Conservation (phyloP, 2,888 invertebrate species). For the Drosophila anomelani region DNA sequence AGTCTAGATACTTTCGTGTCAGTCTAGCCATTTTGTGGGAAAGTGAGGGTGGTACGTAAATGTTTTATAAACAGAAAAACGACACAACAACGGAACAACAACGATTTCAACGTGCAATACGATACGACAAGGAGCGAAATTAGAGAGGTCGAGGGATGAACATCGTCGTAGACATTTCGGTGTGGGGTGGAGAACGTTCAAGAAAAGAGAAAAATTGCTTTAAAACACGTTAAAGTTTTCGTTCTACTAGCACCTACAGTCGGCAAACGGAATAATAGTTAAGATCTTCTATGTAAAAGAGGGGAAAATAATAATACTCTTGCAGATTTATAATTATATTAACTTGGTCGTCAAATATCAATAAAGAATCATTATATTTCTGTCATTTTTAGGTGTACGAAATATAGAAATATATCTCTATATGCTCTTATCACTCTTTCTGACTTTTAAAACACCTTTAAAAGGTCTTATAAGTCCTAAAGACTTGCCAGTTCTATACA, state of each 20-base stretch:
- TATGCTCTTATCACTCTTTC: background rate
- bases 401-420: background rate
- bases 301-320: constrained; percentile 1
- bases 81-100: constrained; percentile 53
- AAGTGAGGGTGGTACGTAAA: constrained; percentile 28
- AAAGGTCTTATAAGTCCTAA: background rate
- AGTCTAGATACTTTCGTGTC: constrained; percentile 87
- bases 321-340: background rate
- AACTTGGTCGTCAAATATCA: background rate
- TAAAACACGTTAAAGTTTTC: constrained; percentile 25
- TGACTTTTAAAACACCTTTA: background rate
- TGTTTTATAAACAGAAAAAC: constrained; percentile 57
- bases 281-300: background rate
- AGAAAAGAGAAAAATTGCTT: constrained; percentile 63
- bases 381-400: background rate
- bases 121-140: constrained; percentile 61
- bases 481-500: background rate
- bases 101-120: constrained; percentile 62
- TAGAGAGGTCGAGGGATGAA: constrained; percentile 53
- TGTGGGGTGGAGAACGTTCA: constrained; percentile 58
- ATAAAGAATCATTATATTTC: background rate
- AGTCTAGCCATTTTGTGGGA: constrained; percentile 62
- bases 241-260: constrained; percentile 10
- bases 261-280: constrained; percentile 1
- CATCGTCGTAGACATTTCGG: constrained; percentile 46